phyloP scores from a whole-genome alignment of 2,888 invertebrate species.

The Graphium colonna region DNA sequence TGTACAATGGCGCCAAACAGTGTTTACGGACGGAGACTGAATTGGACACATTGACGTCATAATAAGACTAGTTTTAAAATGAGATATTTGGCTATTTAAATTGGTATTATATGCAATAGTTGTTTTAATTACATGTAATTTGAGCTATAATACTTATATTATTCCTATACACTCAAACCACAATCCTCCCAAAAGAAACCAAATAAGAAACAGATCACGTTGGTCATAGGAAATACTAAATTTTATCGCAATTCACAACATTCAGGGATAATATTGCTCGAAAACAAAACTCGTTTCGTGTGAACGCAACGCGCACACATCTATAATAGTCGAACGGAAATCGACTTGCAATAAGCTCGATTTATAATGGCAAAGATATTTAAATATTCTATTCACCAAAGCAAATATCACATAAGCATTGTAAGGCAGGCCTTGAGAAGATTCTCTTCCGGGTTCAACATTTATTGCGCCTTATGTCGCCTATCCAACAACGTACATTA shows the following conservation, averaged over 20 bases:
- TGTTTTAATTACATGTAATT: no score
- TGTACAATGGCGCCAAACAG: no score
- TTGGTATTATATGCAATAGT: no score
- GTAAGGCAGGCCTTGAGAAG: neutral
- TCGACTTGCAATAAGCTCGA: neutral
- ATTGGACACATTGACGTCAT: no score
- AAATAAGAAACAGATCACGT: constrained; percentile 23
- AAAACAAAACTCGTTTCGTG: constrained; percentile 27
- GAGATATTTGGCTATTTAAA: no score
- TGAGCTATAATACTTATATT: no score
- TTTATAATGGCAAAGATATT: neutral
- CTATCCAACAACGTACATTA: neutral
- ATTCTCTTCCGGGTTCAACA: neutral
- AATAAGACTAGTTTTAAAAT: no score
- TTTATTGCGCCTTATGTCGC: neutral
- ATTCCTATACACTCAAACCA: neutral
- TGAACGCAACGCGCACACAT: constrained; percentile 19
- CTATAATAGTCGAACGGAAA: neutral
- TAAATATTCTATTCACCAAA: neutral
- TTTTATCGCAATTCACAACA: constrained; percentile 42
- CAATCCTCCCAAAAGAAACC: neutral
- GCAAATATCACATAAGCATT: no score
- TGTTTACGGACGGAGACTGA: no score
- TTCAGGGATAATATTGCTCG: constrained; percentile 37
- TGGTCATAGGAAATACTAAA: constrained; percentile 44